Evolutionary conservation across 2,113 vertebrate species (phyloP).

Genomic region (Oncorhynchus gorbuscha): DNA sequence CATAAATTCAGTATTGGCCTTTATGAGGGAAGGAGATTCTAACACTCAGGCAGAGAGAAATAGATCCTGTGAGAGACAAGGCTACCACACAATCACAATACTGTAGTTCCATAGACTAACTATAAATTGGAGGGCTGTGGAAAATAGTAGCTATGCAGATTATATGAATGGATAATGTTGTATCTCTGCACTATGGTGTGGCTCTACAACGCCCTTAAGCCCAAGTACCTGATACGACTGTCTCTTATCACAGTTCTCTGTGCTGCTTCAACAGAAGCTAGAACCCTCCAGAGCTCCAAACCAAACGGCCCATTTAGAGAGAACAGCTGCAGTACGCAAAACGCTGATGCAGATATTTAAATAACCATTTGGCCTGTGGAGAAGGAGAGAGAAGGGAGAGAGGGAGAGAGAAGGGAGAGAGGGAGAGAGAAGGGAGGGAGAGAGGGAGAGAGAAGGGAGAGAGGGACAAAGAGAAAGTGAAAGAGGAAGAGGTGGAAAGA

Average conservation of each 20-base stretch:
- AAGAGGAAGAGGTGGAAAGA: neutral
- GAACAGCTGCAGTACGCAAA: conserved; percentile 40
- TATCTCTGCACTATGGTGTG: neutral
- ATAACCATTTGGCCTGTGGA: conserved; percentile 49
- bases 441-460: neutral
- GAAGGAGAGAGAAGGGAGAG: neutral
- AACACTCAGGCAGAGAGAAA: neutral
- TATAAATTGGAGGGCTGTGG: neutral
- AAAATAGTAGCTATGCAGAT: neutral
- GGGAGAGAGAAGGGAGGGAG: neutral
- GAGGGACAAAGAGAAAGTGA: neutral
- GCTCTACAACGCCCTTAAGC: neutral
- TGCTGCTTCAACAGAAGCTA: neutral
- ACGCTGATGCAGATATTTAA: conserved; percentile 61
- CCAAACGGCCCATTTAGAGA: conserved; percentile 21
- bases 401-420: neutral
- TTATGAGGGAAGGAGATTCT: neutral
- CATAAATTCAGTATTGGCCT: neutral
- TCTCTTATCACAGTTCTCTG: neutral
- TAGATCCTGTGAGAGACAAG: neutral
- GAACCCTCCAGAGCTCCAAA: neutral
- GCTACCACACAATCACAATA: neutral
- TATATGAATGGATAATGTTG: neutral
- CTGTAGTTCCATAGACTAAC: neutral
- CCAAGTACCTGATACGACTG: neutral